Percentiles rank a stretch among this genome's conserved stretches.
phyloP scores from a whole-genome alignment of 2,888 invertebrate genomes.

The Dryobotodes eremita region DNA sequence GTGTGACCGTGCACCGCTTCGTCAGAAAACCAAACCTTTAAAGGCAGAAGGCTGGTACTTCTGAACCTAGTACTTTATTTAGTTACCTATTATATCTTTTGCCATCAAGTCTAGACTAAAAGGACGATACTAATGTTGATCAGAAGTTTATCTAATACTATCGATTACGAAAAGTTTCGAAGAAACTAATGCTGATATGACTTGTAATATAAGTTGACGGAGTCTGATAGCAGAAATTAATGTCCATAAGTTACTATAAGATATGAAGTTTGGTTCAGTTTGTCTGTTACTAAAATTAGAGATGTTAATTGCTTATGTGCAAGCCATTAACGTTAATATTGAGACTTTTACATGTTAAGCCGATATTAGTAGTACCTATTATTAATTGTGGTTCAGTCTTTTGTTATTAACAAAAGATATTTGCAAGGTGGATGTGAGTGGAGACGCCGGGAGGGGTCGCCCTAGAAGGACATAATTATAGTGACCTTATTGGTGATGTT shows the following conservation, averaged over 20 bases:
- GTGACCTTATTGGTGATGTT: no score
- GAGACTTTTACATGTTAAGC: not conserved
- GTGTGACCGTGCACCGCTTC: not conserved
- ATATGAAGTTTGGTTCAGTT: slow-evolving; percentile 7
- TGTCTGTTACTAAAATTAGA: slow-evolving; percentile 2
- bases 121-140: slow-evolving; percentile 60
- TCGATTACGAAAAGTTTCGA: slow-evolving; percentile 53
- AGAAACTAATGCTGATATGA: slow-evolving; percentile 39
- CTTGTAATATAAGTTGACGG: slow-evolving; percentile 51
- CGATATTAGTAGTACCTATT: not conserved
- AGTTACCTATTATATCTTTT: not conserved
- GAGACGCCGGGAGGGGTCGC: no score
- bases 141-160: slow-evolving; percentile 57
- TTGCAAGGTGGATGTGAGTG: no score
- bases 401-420: no score
- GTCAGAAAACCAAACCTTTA: not conserved
- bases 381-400: no score
- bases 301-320: not conserved
- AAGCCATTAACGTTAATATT: not conserved
- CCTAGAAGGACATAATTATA: no score
- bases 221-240: slow-evolving; percentile 47
- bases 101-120: slow-evolving; percentile 60
- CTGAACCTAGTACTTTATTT: slow-evolving; percentile 3
- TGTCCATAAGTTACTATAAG: slow-evolving; percentile 32
- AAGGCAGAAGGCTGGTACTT: slow-evolving; percentile 1